Conservation (phyloP, 1,140 invertebrate species). For the Diorhabda elongata region DNA sequence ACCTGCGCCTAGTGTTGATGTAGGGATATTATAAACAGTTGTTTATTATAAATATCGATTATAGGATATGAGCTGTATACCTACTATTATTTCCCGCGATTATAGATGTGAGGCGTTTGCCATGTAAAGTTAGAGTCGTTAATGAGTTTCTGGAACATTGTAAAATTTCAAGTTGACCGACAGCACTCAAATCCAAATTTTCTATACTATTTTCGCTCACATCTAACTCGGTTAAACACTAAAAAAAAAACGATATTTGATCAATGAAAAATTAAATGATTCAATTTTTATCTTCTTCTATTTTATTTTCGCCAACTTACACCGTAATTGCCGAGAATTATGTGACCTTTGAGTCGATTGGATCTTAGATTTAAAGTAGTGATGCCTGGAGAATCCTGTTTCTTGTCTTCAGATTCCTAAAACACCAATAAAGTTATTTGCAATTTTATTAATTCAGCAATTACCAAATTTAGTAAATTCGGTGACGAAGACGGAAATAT, state of each 20-base stretch:
- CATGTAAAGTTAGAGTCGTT: slow-evolving; percentile 64
- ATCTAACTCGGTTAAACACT: slow-evolving; percentile 69
- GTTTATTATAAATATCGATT: neutral
- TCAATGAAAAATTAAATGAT: neutral
- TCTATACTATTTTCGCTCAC: slow-evolving; percentile 77
- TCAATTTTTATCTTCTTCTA: no score
- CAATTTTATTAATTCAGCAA: no score
- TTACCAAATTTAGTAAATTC: no score
- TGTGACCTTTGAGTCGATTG: slow-evolving; percentile 74
- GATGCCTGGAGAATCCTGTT: slow-evolving; percentile 43
- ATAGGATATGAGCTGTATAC: slow-evolving; percentile 25
- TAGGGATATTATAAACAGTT: no score
- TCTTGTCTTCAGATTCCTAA: slow-evolving; percentile 31
- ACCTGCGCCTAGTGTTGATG: no score
- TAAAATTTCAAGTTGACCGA: slow-evolving; percentile 64
- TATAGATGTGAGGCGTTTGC: slow-evolving; percentile 61
- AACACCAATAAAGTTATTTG: slow-evolving; percentile 13
- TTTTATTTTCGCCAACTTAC: slow-evolving; percentile 52
- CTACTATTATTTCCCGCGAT: slow-evolving; percentile 74
- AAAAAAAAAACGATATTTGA: slow-evolving; percentile 35
- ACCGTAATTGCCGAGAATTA: slow-evolving; percentile 77
- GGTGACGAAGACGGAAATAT: no score
- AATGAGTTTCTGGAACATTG: slow-evolving; percentile 69
- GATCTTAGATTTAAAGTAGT: slow-evolving; percentile 69
- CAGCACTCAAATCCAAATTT: slow-evolving; percentile 65